Conservation (phyloP, 2,113 vertebrate genomes). For the Charina bottae region DNA sequence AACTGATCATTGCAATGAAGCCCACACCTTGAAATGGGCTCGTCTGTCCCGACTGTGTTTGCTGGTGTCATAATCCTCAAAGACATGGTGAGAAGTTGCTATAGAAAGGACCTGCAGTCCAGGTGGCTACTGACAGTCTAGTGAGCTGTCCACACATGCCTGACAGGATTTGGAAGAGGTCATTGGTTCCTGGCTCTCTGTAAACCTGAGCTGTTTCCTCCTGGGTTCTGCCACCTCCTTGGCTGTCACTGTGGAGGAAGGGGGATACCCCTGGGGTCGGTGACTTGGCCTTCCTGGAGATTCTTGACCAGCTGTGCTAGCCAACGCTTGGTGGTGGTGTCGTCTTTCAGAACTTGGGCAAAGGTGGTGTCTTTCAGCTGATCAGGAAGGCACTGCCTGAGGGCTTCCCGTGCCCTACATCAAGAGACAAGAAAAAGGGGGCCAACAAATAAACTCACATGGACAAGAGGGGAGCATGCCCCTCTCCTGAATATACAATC, state of each 20-base stretch:
- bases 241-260: slow-evolving; percentile 88
- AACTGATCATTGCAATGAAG: slow-evolving; percentile 49
- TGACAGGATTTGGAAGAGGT: slow-evolving; percentile 65
- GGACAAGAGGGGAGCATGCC: slow-evolving; percentile 60
- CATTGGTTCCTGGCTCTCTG: slow-evolving; percentile 72
- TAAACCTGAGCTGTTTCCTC: slow-evolving; percentile 79
- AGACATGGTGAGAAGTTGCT: slow-evolving; percentile 64
- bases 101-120: slow-evolving; percentile 68
- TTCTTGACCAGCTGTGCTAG: slow-evolving; percentile 98
- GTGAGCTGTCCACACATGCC: slow-evolving; percentile 48
- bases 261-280: slow-evolving; percentile 93
- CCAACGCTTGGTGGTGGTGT: slow-evolving; percentile 99
- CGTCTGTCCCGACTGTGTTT: slow-evolving; percentile 62
- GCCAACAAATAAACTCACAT: slow-evolving; percentile 79
- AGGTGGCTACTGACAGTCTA: slow-evolving; percentile 53
- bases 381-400: slow-evolving; percentile 97
- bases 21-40: slow-evolving; percentile 44
- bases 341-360: slow-evolving; percentile 96
- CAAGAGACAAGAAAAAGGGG: slow-evolving; percentile 71
- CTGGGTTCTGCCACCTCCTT: slow-evolving; percentile 43
- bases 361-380: slow-evolving; percentile 99
- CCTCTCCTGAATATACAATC: slow-evolving; percentile 42
- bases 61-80: slow-evolving; percentile 74
- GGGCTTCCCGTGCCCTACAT: slow-evolving; percentile 94
- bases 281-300: slow-evolving; percentile 97